Evolutionary conservation across 2,888 invertebrate genomes (phyloP).

Genomic region (Patella depressa): DNA sequence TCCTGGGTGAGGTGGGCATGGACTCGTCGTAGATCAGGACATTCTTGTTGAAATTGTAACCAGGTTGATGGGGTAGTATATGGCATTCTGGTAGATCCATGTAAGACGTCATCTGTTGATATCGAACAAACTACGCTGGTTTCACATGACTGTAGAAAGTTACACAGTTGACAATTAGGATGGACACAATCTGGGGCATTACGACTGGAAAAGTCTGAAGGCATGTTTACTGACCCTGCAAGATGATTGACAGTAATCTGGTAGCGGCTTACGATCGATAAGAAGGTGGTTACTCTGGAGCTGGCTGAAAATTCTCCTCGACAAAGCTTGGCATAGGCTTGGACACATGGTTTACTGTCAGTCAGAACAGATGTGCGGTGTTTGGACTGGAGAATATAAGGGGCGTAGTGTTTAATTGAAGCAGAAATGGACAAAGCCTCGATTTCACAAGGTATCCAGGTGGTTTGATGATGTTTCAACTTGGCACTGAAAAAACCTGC

Average conservation of each 20-base stretch:
- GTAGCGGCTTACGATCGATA: conserved; percentile 35
- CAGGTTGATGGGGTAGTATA: conserved; percentile 26
- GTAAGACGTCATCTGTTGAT: conserved; percentile 18
- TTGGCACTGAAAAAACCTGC: conserved; percentile 14
- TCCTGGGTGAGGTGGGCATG: conserved; percentile 37
- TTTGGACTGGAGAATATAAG: conserved; percentile 42
- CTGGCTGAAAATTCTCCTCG: conserved; percentile 41
- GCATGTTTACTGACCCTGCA: conserved; percentile 24
- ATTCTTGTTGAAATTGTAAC: conserved; percentile 32
- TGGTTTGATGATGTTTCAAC: neutral
- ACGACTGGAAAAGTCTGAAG: conserved; percentile 33
- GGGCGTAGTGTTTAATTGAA: conserved; percentile 45
- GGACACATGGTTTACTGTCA: conserved; percentile 38
- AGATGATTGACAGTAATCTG: conserved; percentile 24
- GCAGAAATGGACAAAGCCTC: conserved; percentile 25
- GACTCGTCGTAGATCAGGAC: conserved; percentile 34
- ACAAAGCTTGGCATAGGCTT: conserved; percentile 31
- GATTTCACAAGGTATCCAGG: conserved; percentile 22
- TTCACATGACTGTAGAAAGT: conserved; percentile 18
- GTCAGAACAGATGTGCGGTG: conserved; percentile 39
- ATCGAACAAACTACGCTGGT: conserved; percentile 24
- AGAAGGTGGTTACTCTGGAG: conserved; percentile 30
- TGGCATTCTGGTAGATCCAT: conserved; percentile 21
- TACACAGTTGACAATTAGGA: conserved; percentile 33
- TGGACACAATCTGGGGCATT: conserved; percentile 34